Percentiles rank a stretch among this genome's conserved stretches.
These are phyloP conservation scores for Synanthedon myopaeformis DNA, from an alignment of 2,888 invertebrate genomes.

Conservation along the genomic window DNA sequence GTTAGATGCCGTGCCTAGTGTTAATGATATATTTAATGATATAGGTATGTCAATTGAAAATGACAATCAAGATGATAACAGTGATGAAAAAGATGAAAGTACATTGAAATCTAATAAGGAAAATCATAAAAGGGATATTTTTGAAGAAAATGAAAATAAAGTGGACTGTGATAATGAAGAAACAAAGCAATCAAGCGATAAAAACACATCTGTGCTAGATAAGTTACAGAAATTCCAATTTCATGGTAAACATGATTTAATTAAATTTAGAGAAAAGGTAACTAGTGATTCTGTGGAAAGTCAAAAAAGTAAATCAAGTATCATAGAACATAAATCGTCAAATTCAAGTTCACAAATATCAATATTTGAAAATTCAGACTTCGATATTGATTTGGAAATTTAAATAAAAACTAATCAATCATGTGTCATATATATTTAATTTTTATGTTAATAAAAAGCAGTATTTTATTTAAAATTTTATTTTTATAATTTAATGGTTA, in stretches of 20 bases:
- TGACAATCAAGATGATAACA: conserved; percentile 7
- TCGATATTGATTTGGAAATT: conserved; percentile 65
- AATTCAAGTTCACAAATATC: conserved; percentile 46
- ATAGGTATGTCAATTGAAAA: conserved; percentile 26
- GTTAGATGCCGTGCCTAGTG: conserved; percentile 55
- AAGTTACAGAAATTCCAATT: conserved; percentile 51
- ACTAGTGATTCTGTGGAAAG: conserved; percentile 11
- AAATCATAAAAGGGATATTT: background rate
- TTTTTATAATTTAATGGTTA: background rate
- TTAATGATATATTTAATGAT: conserved; percentile 50
- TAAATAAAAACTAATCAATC: conserved; percentile 11
- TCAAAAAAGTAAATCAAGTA: conserved; percentile 7
- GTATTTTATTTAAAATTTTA: conserved; percentile 1
- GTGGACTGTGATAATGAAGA: conserved; percentile 5
- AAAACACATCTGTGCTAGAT: conserved; percentile 12
- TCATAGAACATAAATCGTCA: conserved; percentile 4
- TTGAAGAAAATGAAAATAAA: conserved; percentile 6
- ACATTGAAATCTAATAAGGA: background rate
- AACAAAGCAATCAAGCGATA: conserved; percentile 1
- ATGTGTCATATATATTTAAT: no score
- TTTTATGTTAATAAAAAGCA: background rate
- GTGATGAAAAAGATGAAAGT: conserved; percentile 5
- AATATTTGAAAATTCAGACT: conserved; percentile 63
- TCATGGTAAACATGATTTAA: conserved; percentile 33
- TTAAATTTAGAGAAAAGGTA: conserved; percentile 34